Conservation (phyloP, 2,797 vertebrate genomes). For the Tangara arthus region DNA sequence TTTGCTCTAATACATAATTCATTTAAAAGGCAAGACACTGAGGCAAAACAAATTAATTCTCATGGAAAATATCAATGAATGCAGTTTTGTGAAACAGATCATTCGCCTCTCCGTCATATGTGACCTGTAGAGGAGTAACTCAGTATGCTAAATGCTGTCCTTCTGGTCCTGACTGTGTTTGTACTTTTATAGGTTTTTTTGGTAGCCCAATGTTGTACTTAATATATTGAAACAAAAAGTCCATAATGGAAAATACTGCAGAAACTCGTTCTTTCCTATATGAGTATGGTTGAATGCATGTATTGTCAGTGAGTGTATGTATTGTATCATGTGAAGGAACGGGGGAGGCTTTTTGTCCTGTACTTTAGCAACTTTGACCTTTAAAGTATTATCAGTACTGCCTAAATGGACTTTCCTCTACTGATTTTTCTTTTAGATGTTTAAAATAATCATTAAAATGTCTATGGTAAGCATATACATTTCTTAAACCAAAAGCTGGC, state of each 20-base stretch:
- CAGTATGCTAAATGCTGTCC: not conserved
- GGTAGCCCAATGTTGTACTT: not conserved
- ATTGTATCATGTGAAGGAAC: not conserved
- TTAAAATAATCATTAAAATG: not conserved
- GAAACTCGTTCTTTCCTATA: not conserved
- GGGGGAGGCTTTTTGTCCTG: not conserved
- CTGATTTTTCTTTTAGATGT: not conserved
- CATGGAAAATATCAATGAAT: not conserved
- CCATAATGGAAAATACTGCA: not conserved
- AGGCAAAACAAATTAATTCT: not conserved
- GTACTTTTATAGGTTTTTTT: not conserved
- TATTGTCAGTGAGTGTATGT: not conserved
- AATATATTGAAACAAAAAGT: not conserved
- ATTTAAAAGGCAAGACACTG: slow-evolving; percentile 7
- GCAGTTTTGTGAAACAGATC: not conserved
- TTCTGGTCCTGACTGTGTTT: not conserved
- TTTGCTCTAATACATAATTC: not conserved
- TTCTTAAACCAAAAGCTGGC: not conserved
- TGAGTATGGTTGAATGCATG: not conserved
- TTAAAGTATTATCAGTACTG: not conserved
- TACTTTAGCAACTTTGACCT: not conserved
- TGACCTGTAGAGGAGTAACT: not conserved
- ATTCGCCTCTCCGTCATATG: not conserved
- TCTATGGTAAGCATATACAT: not conserved
- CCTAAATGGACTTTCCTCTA: not conserved